Conservation (phyloP, 2,888 invertebrate genomes). For the Dryococelus australis region DNA sequence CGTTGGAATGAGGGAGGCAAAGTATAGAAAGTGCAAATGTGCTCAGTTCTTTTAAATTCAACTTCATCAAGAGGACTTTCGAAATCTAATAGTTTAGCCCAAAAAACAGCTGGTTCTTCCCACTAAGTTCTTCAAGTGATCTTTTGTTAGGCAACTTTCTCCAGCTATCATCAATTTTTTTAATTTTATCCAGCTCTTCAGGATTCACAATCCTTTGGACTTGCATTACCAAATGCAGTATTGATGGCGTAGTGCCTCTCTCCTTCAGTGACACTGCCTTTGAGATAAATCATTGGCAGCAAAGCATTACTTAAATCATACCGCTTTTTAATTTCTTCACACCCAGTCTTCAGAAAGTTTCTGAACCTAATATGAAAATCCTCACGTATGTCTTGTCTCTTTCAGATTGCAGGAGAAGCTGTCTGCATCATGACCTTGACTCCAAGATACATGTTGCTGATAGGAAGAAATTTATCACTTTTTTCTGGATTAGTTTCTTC, state of each 20-base stretch:
- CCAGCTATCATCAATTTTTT: no score
- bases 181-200: not conserved
- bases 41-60: no score
- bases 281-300: not conserved
- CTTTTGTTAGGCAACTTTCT: no score
- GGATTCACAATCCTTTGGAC: not conserved
- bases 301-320: not conserved
- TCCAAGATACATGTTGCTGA: not conserved
- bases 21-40: no score
- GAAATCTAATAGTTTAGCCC: no score
- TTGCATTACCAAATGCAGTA: not conserved
- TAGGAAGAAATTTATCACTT: not conserved
- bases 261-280: not conserved
- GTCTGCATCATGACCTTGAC: not conserved
- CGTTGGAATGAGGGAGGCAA: no score
- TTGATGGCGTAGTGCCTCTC: not conserved
- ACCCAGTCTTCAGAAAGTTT: constrained; percentile 22
- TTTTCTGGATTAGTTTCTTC: not conserved
- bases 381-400: not conserved
- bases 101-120: no score
- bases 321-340: not conserved
- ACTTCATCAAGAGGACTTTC: no score
- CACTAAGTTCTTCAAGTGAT: no score
- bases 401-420: not conserved
- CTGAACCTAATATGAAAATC: not conserved